Percentiles rank a stretch among this genome's conserved stretches.
Conservation (phyloP, 2,113 vertebrate species). For the Oryzias celebensis region DNA sequence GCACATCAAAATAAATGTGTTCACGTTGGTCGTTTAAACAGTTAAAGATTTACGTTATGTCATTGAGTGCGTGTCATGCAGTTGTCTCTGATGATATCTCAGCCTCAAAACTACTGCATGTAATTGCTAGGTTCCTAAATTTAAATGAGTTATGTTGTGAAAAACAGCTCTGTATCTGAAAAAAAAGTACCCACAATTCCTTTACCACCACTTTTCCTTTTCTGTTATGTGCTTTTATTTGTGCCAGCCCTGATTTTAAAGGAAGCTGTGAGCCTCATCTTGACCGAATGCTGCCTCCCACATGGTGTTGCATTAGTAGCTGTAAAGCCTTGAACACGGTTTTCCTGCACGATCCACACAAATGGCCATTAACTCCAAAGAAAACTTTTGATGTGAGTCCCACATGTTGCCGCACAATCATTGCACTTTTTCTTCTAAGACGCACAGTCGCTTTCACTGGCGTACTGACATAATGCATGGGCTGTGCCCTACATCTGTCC, state of each 20-base stretch:
- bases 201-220: no score
- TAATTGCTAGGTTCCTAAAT: no score
- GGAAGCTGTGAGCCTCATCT: background rate
- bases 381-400: slow-evolving; percentile 5
- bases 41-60: no score
- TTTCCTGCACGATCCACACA: background rate
- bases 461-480: slow-evolving; percentile 19
- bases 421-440: background rate
- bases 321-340: slow-evolving; percentile 12
- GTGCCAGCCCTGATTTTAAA: slow-evolving; percentile 11
- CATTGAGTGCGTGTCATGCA: no score
- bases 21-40: no score
- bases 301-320: slow-evolving; percentile 16
- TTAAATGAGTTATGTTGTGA: no score
- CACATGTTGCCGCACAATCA: no score
- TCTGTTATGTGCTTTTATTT: background rate
- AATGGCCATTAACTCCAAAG: background rate
- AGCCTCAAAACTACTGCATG: no score
- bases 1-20: no score
- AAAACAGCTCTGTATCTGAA: no score
- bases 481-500: slow-evolving; percentile 51
- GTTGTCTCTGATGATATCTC: no score
- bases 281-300: slow-evolving; percentile 13
- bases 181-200: no score
- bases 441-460: slow-evolving; percentile 16